Evolutionary conservation across 2,113 vertebrate species (phyloP).

Genomic region (Gallinago media): DNA sequence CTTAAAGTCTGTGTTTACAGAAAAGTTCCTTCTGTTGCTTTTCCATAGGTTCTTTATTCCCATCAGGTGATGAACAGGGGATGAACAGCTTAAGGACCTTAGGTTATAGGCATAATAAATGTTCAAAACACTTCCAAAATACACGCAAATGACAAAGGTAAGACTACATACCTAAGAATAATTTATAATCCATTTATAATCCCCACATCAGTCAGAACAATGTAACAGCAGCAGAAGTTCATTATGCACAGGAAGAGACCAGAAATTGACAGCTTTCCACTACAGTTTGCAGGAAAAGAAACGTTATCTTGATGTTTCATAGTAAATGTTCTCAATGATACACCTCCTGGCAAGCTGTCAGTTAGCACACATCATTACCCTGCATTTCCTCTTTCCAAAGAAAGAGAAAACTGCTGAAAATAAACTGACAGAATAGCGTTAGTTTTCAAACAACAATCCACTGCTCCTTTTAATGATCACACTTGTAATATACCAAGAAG

Average conservation of each 20-base stretch:
- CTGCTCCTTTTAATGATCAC: not conserved
- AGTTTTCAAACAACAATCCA: not conserved
- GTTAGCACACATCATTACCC: not conserved
- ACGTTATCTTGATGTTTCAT: slow-evolving; percentile 25
- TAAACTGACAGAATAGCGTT: not conserved
- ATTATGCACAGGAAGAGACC: not conserved
- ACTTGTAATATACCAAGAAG: not conserved
- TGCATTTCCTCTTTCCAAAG: slow-evolving; percentile 16
- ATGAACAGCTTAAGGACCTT: not conserved
- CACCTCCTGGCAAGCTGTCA: slow-evolving; percentile 34
- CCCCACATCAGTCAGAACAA: not conserved
- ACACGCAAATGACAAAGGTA: slow-evolving; percentile 25
- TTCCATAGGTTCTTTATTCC: not conserved
- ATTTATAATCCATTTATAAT: slow-evolving; percentile 2
- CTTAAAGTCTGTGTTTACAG: not conserved
- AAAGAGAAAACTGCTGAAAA: not conserved
- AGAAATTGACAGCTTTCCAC: slow-evolving; percentile 49
- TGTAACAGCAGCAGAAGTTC: not conserved
- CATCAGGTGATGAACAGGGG: not conserved
- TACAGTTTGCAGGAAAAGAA: slow-evolving; percentile 36
- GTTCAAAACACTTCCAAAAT: slow-evolving; percentile 20
- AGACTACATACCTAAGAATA: not conserved
- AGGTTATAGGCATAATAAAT: slow-evolving; percentile 29
- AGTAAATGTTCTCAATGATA: slow-evolving; percentile 43
- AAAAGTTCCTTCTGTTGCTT: not conserved